phyloP scores from a whole-genome alignment of 2,888 invertebrate species.

The Epistrophe eligans region DNA sequence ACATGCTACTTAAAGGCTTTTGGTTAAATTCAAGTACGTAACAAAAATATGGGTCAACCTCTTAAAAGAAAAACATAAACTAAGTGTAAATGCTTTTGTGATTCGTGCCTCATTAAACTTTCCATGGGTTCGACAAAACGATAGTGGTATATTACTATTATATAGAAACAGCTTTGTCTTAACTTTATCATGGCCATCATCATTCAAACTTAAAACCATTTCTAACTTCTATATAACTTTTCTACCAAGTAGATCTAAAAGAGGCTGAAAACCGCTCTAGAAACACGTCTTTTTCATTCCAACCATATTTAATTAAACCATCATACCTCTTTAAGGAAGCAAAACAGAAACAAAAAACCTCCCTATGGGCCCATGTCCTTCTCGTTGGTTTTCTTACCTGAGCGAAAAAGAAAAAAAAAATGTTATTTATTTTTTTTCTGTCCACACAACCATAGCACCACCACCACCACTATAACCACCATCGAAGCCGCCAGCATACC shows the following conservation, averaged over 20 bases:
- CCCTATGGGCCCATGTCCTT: conserved; percentile 18
- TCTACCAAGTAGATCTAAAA: not conserved
- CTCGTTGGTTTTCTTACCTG: conserved; percentile 34
- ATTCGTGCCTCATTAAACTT: conserved; percentile 20
- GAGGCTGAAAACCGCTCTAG: not conserved
- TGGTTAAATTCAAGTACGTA: not conserved
- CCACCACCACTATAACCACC: not conserved
- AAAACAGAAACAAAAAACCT: not conserved
- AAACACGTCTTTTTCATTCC: conserved; percentile 14
- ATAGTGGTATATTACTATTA: not conserved
- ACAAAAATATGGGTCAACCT: conserved; percentile 18
- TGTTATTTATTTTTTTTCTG: conserved; percentile 46
- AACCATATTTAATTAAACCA: conserved; percentile 58
- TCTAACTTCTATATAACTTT: conserved; percentile 5
- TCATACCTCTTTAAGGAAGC: conserved; percentile 57
- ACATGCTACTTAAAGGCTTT: not conserved
- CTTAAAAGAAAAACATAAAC: not conserved
- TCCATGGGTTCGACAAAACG: not conserved
- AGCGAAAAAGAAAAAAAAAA: conserved; percentile 34
- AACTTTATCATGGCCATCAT: conserved; percentile 24
- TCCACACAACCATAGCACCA: too few relatives aligned
- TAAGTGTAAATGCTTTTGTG: not conserved
- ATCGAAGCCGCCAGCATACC: conserved; percentile 50
- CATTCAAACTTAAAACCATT: conserved; percentile 21
- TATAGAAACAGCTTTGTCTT: conserved; percentile 3